Percentiles rank a stretch among this genome's conserved stretches.
Evolutionary conservation across 2,113 vertebrate genomes (phyloP).

Genomic region (Rhea pennata): DNA sequence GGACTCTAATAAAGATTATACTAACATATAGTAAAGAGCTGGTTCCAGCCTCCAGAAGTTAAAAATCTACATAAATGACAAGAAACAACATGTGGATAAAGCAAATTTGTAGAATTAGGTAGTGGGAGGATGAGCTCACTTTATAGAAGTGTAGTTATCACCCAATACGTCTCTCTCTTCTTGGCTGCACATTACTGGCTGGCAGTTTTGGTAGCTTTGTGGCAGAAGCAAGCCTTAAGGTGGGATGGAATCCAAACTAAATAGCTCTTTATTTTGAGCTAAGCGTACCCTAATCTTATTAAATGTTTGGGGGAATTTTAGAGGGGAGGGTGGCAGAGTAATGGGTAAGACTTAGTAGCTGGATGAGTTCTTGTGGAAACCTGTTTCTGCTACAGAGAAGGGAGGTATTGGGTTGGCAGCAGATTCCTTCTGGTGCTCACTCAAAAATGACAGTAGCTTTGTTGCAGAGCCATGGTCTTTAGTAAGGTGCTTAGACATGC

Average conservation of each 20-base stretch:
- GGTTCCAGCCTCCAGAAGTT: neutral
- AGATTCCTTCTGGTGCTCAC: neutral
- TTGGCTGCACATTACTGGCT: neutral
- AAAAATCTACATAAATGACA: neutral
- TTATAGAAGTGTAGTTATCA: neutral
- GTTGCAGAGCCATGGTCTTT: fast-evolving
- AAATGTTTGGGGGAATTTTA: neutral
- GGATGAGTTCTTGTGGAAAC: neutral
- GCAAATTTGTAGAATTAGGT: neutral
- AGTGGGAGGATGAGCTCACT: constrained; percentile 6
- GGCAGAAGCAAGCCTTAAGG: neutral
- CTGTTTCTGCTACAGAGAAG: neutral
- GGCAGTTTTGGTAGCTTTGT: neutral
- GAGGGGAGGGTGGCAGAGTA: fast-evolving
- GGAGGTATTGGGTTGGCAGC: neutral
- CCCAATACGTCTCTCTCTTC: neutral
- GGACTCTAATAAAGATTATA: neutral
- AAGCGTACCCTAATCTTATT: neutral
- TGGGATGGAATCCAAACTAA: constrained; percentile 3
- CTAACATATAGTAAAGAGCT: neutral
- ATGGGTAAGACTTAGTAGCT: neutral
- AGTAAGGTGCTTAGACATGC: neutral
- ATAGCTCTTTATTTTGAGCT: neutral
- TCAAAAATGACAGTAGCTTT: neutral
- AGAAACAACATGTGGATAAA: neutral